Evolutionary conservation across 2,888 invertebrate species (phyloP), one percentile per base, ranked within the genome.

Genomic region (Aradus depressus): DNA sequence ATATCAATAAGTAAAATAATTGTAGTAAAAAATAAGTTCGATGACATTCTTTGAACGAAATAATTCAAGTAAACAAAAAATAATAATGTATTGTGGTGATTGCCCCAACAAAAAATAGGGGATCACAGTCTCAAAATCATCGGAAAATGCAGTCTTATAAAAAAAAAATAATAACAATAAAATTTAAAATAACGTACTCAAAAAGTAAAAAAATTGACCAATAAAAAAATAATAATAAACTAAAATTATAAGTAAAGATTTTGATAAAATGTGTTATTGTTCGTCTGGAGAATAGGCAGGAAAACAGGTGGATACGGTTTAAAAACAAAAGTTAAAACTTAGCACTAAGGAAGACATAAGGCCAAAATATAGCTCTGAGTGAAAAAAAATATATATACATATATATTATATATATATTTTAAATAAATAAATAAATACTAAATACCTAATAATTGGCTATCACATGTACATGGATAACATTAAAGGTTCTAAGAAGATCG

Each of bases 401-500:
- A 21, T 26, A 25, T 38, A 28, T 37, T 38, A 37, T 51, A 44
- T 35, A 44, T 28, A 25, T 25, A 48, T 38, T 19, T 39, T n/a
- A n/a, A n/a, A n/a, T n/a, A n/a, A n/a, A n/a, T n/a, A n/a, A 49
- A 49, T 49, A 49, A 34, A 39, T 39, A 49, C 34, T 49, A 49
- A 49, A 49, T 41, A 41, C 39, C 31, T 49, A 10, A 43, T 43
- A 34, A 51, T 44, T 23, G 48, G 52, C 41, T 50, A 55, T 55
- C 55, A 55, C 55, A 55, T 47, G 32, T 37, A 38, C 34, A 44
- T 55, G 55, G 55, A 52, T 55, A 55, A 55, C 55, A 52, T 52
- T 54, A 16, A 44, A 52, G 48, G 52, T 55, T 52, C 55, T 47
- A 41, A 50, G 35, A 41, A 52, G 52, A 48, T 55, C 55, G 26